Evolutionary conservation across 2,888 invertebrate genomes (phyloP), one percentile per base, ranked within the genome.

Genomic region (Sinotaia quadrata): DNA sequence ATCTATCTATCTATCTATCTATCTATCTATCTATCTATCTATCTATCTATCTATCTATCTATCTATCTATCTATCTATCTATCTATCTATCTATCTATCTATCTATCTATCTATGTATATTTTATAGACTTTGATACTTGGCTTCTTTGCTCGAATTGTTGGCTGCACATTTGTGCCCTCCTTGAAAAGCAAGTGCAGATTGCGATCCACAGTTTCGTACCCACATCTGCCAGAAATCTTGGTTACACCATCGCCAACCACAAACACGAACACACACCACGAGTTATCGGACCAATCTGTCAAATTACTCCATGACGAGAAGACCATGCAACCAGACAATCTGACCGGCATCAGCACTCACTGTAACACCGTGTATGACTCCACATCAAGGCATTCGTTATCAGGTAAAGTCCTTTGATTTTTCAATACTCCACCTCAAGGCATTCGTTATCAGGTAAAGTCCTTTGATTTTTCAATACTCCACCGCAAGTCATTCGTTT

Each of bases 151-250:
- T 0, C 65, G 65, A 4, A 4, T 65, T 0, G 52, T 65, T 15
- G 65, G 65, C 4, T 65, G 54, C 34, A 44, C 65, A 5, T 65
- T 34, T 41, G 7, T 65, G 21, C 54, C 54, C 12, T 41, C 54
- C 10, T 41, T 12, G 56, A 65, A 47, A 24, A 65, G 37, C 10
- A 4, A 37, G 2, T 54, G 44, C 24, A 41, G 12, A 8, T 56
- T 18, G 12, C 31, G 41, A 12, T 52, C 29, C 44, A 31, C 56
- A n/a, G 41, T 54, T 5, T 10, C 24, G 5, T 61, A 47, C 51
- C 34, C 61, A 24, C 41, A 44, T 44, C 56, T 56, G 5, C 65
- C 65, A 29, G 65, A 65, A 65, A 65, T 65, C 31, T 29, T 65
- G 12, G 65, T 65, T 31, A 65, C 65, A 33, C 56, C 65, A 33